Conservation (phyloP, 2,797 vertebrate genomes). For the Acanthurus tractus region DNA sequence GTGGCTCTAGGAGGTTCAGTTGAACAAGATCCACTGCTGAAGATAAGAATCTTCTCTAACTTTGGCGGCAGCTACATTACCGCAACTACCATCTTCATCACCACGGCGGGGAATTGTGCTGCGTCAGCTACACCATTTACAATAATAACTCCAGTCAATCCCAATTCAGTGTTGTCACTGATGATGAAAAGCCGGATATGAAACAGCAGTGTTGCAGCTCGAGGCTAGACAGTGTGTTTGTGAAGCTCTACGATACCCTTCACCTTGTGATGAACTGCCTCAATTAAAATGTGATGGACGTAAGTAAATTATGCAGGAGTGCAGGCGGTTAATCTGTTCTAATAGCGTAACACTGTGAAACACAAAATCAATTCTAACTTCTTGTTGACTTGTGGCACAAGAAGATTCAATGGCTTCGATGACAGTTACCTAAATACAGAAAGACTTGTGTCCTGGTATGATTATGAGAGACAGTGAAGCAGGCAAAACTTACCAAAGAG, state of each 20-base stretch:
- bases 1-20: constrained; percentile 6
- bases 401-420: not conserved
- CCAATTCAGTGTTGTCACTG: constrained; percentile 26
- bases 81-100: constrained; percentile 28
- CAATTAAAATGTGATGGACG: not conserved
- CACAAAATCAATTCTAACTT: not conserved
- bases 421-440: not conserved
- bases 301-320: not conserved
- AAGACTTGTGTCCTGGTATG: not conserved
- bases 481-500: constrained; percentile 89
- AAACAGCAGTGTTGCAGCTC: constrained; percentile 27
- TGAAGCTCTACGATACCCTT: constrained; percentile 35
- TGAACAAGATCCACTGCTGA: not conserved
- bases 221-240: constrained; percentile 27
- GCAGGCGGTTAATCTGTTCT: not conserved
- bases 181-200: constrained; percentile 30
- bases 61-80: not conserved
- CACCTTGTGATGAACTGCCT: constrained; percentile 8
- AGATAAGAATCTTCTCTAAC: constrained; percentile 22
- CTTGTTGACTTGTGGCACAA: not conserved
- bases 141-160: constrained; percentile 8
- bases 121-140: constrained; percentile 18
- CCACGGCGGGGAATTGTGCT: not conserved
- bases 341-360: not conserved
- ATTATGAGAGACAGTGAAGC: constrained; percentile 10